Evolutionary conservation across 53 echinoderm and acorn worm species (phyloP).

Genomic region (Holothuria scabra): DNA sequence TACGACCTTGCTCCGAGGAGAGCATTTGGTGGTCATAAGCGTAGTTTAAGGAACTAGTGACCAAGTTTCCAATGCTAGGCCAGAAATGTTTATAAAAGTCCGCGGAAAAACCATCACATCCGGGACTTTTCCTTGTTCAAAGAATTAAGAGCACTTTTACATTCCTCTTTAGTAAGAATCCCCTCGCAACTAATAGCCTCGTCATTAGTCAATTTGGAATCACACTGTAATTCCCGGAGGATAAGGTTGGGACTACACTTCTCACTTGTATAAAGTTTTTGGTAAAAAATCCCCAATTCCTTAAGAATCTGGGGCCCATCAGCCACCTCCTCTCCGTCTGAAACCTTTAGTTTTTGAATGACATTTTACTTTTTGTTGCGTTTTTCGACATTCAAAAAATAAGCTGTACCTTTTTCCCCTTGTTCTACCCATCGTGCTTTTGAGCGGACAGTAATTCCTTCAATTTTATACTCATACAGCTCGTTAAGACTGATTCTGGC

Average conservation of each 20-base stretch:
- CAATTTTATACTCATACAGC: not conserved
- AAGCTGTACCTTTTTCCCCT: slow-evolving; percentile 12
- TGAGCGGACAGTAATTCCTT: slow-evolving; percentile 11
- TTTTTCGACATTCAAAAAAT: not conserved
- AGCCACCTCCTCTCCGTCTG: too few species aligned
- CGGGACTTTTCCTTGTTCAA: not conserved
- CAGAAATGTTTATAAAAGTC: too few species aligned
- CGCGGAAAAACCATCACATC: too few species aligned
- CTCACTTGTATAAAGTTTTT: not conserved
- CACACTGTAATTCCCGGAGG: not conserved
- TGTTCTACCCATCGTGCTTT: slow-evolving; percentile 7
- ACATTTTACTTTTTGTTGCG: not conserved
- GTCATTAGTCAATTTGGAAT: not conserved
- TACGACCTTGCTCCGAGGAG: slow-evolving; percentile 19
- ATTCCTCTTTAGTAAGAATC: not conserved
- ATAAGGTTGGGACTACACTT: not conserved
- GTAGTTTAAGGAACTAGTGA: too few species aligned
- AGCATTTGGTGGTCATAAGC: too few species aligned
- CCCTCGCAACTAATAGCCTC: not conserved
- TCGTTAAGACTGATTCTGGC: not conserved
- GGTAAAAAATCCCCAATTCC: not conserved
- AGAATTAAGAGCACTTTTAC: not conserved
- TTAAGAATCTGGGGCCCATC: not conserved
- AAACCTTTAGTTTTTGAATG: not conserved
- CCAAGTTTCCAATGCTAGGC: too few species aligned